These are phyloP conservation scores for Salpingus planirostris DNA, from an alignment of 2,888 invertebrate species.

Conservation along the genomic window DNA sequence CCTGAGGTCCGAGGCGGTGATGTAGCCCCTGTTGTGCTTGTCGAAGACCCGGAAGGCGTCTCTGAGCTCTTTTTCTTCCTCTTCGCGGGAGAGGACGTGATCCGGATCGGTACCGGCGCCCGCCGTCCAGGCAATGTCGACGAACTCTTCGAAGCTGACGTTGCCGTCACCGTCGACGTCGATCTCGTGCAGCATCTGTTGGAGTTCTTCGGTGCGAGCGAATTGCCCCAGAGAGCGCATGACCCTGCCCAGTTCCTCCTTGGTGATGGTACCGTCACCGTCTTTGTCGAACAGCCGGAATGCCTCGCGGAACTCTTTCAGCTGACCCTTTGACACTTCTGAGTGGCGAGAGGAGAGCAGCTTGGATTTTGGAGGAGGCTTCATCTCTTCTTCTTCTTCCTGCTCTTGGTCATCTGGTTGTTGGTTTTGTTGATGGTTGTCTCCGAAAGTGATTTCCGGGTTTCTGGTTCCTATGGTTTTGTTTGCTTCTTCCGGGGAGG, in stretches of 20 bases:
- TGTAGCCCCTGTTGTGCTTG: constrained; percentile 87
- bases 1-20: constrained; percentile 78
- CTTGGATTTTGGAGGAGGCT: constrained; percentile 3
- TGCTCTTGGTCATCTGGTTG: constrained; percentile 5
- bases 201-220: constrained; percentile 75
- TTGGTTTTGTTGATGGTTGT: constrained; percentile 15
- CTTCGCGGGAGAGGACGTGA: constrained; percentile 59
- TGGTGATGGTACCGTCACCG: constrained; percentile 79
- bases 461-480: no score
- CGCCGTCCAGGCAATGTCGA: constrained; percentile 55
- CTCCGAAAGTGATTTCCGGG: no score
- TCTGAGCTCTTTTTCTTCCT: constrained; percentile 72
- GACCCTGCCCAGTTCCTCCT: constrained; percentile 76
- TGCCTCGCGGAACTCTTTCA: constrained; percentile 82
- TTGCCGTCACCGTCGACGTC: constrained; percentile 61
- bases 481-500: no score
- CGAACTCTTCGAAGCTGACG: constrained; percentile 83
- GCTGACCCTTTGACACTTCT: constrained; percentile 59
- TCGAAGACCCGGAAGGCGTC: constrained; percentile 87
- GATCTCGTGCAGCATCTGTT: constrained; percentile 75
- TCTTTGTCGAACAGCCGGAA: constrained; percentile 83
- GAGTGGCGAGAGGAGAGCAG: constrained; percentile 34
- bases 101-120: constrained; percentile 34
- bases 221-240: constrained; percentile 83
- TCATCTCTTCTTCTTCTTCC: constrained; percentile 3